Evolutionary conservation across 2,797 vertebrate genomes (phyloP), one percentile per base, ranked within the genome.

Genomic region (Orientallactaga sibirica): DNA sequence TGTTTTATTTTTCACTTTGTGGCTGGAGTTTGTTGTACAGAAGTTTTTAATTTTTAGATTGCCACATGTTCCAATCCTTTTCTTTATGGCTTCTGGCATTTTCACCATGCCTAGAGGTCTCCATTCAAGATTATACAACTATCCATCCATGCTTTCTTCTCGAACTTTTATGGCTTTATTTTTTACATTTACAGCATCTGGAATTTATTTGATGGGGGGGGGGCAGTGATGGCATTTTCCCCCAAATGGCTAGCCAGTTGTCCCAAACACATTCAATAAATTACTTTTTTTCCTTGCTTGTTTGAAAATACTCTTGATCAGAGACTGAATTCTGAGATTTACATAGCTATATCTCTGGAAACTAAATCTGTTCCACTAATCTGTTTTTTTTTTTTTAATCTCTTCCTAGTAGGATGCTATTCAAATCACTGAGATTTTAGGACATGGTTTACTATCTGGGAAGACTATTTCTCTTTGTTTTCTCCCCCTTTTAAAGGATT

Each of bases 1-100:
- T 62, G 67, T 76, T 81, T 91, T 76, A 48, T 91, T 90, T 92
- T 92, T 93, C 52, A 77, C 88, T 95, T 88, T 87, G 87, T 80
- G 93, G 86, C 80, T 85, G 37, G 29, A 86, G 62, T 95, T 90
- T 86, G 33, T 89, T 64, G 27, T 19, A 77, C 90, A 96, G 78
- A 96, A 92, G 96, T 77, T 96, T 97, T 96, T 83, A 68, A 95
- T 96, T 96, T 97, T 95, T 91, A 82, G 74, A 48, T 86, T 96
- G 37, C 88, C 93, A 94, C 79, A 91, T 88, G 86, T 88, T 88
- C 86, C 58, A 24, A 74, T 92, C 76, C 70, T 94, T 96, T 88
- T 83, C 95, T 95, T 96, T 96, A 95, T 86, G 90, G 67, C 88
- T 96, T 95, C 83, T 84, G 91, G 76, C 52, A 78, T 90, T 94